phyloP scores from a whole-genome alignment of 2,888 invertebrate species.

The Lithophane semibrunnea region DNA sequence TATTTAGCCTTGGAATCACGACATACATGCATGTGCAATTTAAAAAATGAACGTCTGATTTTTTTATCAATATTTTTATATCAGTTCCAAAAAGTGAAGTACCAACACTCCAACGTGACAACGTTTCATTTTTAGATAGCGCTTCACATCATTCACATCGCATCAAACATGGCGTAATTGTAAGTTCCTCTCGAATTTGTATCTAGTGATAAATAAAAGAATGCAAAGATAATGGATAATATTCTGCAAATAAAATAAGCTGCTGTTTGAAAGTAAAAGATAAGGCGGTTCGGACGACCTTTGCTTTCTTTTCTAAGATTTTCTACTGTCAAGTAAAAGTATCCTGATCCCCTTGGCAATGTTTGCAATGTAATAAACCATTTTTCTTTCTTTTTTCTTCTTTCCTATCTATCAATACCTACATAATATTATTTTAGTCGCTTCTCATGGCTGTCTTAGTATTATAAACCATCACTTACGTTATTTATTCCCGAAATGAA shows the following conservation, averaged over 20 bases:
- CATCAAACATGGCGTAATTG: constrained; percentile 50
- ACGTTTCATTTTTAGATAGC: constrained; percentile 47
- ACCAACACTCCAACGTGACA: constrained; percentile 18
- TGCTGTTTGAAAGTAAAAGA: constrained; percentile 31
- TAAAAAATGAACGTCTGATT: constrained; percentile 33
- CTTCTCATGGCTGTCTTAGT: neutral
- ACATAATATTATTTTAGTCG: neutral
- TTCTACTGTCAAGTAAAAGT: constrained; percentile 6
- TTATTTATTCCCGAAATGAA: neutral
- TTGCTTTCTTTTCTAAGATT: constrained; percentile 18
- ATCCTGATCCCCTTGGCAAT: neutral
- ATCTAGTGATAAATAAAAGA: constrained; percentile 45
- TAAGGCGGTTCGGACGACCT: constrained; percentile 15
- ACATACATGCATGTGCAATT: constrained; percentile 23
- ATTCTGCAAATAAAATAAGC: constrained; percentile 40
- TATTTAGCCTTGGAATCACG: neutral
- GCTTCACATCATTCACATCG: constrained; percentile 20
- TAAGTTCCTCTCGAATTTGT: constrained; percentile 34
- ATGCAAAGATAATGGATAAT: constrained; percentile 32
- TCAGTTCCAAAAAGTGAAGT: constrained; percentile 49
- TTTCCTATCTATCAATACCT: no score
- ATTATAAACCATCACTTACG: neutral
- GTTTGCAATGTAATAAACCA: neutral
- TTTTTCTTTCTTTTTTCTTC: no score
- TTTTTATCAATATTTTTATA: constrained; percentile 51